Evolutionary conservation across 2,888 invertebrate genomes (phyloP).

Genomic region (Psococerastis gibbosa): DNA sequence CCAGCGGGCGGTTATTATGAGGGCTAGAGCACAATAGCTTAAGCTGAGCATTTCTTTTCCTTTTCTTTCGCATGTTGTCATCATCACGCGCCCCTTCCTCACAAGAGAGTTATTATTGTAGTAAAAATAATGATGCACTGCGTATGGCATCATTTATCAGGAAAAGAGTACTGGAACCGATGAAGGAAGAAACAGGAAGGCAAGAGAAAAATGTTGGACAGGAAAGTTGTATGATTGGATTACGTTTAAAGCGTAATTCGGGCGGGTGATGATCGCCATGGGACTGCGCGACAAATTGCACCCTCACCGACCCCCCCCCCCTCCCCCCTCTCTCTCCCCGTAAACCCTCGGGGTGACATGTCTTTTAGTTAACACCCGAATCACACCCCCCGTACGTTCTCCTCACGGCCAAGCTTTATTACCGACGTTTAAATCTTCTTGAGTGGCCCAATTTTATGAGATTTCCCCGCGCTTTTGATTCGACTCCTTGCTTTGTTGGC

Average conservation of each 20-base stretch:
- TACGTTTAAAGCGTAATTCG: constrained; percentile 10
- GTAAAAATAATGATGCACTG: too few relatives aligned
- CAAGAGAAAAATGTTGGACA: constrained; percentile 6
- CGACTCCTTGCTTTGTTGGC: too few relatives aligned
- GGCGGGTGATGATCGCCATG: constrained; percentile 8
- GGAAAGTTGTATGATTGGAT: constrained; percentile 9
- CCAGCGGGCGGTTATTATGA: too few relatives aligned
- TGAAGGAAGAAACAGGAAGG: not conserved
- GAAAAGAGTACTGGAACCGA: too few relatives aligned
- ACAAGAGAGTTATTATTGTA: too few relatives aligned
- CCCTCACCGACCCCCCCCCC: not conserved
- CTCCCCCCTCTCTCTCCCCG: not conserved
- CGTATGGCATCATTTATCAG: too few relatives aligned
- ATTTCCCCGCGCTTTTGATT: too few relatives aligned
- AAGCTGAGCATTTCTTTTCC: too few relatives aligned
- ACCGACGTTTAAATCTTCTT: not conserved
- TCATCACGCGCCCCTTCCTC: too few relatives aligned
- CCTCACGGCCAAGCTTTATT: not conserved
- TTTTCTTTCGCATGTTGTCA: too few relatives aligned
- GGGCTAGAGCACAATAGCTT: too few relatives aligned
- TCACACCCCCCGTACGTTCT: not conserved
- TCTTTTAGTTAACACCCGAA: constrained; percentile 6
- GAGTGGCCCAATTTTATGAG: constrained; percentile 8
- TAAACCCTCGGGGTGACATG: not conserved
- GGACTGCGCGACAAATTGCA: constrained; percentile 9